Conservation (phyloP, 2,888 invertebrate species). For the Tuta absoluta region DNA sequence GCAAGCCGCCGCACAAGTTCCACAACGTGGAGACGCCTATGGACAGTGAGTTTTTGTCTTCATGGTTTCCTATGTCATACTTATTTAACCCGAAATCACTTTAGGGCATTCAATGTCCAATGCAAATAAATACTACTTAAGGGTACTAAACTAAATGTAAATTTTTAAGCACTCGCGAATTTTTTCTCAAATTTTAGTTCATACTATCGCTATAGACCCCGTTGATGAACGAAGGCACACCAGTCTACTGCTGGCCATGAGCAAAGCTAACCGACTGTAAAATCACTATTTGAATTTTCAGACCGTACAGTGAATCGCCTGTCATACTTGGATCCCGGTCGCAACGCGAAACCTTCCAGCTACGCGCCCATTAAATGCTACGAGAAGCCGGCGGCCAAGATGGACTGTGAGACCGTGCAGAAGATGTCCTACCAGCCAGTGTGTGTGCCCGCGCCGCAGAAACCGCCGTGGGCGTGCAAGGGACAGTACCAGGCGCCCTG, state of each 20-base stretch:
- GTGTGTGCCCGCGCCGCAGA: conserved; percentile 63
- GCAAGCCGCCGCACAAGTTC: conserved; percentile 57
- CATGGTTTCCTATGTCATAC: background rate
- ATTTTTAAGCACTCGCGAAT: too few species aligned
- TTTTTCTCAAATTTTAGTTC: too few species aligned
- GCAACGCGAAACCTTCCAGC: conserved; percentile 58
- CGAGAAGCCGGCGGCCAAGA: conserved; percentile 74
- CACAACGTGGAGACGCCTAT: conserved; percentile 62
- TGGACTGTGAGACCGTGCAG: conserved; percentile 79
- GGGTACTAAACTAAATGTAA: too few species aligned
- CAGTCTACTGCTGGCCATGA: too few species aligned
- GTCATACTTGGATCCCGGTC: conserved; percentile 82
- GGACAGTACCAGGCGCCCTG: conserved; percentile 72
- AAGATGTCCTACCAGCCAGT: conserved; percentile 81
- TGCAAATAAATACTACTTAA: too few species aligned
- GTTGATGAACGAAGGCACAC: too few species aligned
- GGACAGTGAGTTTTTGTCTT: conserved; percentile 63
- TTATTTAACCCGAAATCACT: too few species aligned
- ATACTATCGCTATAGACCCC: too few species aligned
- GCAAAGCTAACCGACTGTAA: background rate
- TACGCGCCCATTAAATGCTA: conserved; percentile 74
- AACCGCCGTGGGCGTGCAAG: conserved; percentile 75
- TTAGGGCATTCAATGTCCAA: too few species aligned
- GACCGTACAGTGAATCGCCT: conserved; percentile 84
- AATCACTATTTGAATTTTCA: conserved; percentile 44